Evolutionary conservation across 1,140 invertebrate genomes (phyloP), one percentile per base, ranked within the genome.

Genomic region (Cherax quadricarinatus): DNA sequence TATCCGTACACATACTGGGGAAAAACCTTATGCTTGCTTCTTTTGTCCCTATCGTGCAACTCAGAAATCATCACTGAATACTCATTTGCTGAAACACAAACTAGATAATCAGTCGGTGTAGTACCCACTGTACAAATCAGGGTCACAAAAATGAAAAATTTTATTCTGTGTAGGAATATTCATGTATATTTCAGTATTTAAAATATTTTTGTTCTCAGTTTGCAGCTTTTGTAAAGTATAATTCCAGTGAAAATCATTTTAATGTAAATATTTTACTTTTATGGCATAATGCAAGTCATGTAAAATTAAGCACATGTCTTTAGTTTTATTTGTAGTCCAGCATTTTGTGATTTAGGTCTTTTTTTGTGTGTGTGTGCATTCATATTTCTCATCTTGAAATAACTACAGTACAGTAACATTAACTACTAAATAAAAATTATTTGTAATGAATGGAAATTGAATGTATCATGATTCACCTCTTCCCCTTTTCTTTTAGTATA

Each of bases 11-110:
- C 82, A 84, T 53, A 84, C 82, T 1, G 82, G 82, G 48, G 82
- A 84, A 53, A 84, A 60, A 30, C 82, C 82, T 7, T 84, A 84
- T 60, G 57, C 51, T 7, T 84, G 82, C n/a, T 49, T 60, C 4
- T 84, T 57, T 57, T 84, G 82, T 16, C 82, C 82, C n/a, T 84
- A 57, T 60, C 82, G 53, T 16, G 51, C 82, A n/a, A 60, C 82
- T 57, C 82, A 84, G 9, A 84, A 84, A 60, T 30, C 57, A 53
- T 84, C 82, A 57, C 24, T 84, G 21, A 84, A 84, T 53, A 84
- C 51, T 60, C 82, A 84, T 60, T 57, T 84, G 53, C 53, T 84
- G 4, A 84, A 57, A 57, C 82, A 84, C 82, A 84, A 84, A 60
- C n/a, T 75, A 30, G 70, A 75, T 75, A 30, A 75, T 30, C 70